Percentiles rank a stretch among this genome's conserved stretches.
Evolutionary conservation across 2,113 vertebrate genomes (phyloP).

Genomic region (Tragelaphus scriptus): DNA sequence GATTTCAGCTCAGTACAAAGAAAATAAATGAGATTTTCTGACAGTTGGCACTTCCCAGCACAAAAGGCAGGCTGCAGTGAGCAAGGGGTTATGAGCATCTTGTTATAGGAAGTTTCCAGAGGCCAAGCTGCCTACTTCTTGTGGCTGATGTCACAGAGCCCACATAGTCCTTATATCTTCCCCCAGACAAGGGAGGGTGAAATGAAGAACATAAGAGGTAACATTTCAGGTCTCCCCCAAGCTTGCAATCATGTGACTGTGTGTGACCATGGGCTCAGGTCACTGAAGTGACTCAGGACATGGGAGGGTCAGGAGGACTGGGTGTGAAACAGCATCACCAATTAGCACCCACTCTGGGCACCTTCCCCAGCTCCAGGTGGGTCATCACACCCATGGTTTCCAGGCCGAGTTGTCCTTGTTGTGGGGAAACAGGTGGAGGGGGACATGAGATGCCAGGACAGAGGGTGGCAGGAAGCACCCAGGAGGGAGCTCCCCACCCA

Average conservation of each 20-base stretch:
- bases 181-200: background rate
- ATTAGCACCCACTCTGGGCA: background rate
- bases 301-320: background rate
- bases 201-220: background rate
- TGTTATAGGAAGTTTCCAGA: background rate
- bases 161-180: accelerated
- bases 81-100: accelerated
- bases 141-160: accelerated
- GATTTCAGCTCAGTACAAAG: background rate
- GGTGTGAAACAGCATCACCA: accelerated
- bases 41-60: background rate
- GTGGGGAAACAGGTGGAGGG: background rate
- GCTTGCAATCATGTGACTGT: accelerated
- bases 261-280: accelerated
- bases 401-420: accelerated
- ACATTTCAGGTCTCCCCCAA: background rate
- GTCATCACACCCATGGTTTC: background rate
- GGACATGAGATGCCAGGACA: background rate
- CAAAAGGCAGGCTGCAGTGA: no score
- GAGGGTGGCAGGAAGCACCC: background rate
- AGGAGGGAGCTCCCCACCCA: background rate
- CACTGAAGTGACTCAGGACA: background rate
- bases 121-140: background rate
- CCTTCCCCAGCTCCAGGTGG: background rate
- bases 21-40: background rate